Evolutionary conservation across 2,797 vertebrate genomes (phyloP), one percentile per base, ranked within the genome.

Genomic region (Tinamus major): DNA sequence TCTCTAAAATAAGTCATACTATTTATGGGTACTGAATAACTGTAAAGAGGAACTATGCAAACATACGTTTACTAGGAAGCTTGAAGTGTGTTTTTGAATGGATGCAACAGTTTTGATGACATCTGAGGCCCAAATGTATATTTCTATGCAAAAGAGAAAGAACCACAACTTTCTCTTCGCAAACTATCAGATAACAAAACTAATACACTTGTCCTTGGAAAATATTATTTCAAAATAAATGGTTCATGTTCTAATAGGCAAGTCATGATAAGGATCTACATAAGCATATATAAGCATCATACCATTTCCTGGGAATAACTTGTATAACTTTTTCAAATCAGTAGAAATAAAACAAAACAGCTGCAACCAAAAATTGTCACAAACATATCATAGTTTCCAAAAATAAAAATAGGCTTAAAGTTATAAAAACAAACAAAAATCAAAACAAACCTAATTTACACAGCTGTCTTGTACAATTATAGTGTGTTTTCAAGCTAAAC

Each of bases 401-500:
- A 88, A 69, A 7, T 61, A 46, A 53, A 62, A 69, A 15, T 2
- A 1, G 0, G 0, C 19, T 93, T 56, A n/a, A 61, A 11, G 21
- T 23, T 31, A 21, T 33, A 69, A 10, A 27, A 62, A 70, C 17
- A 53, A 18, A 13, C 1, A 44, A 58, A 65, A 4, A n/a, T 61
- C 14, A n/a, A 71, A 21, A 11, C 10, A 39, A 70, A 13, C 13
- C 4, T 69, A 6, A 19, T 37, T 0, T 41, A 11, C 12, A 15
- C 5, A 48, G 2, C 13, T 65, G 8, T 14, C 27, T 65, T 35
- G 5, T 15, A 59, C 16, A 48, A 33, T 42, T 62, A 68, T 3
- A 16, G 0, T 0, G 0, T 12, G 11, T 10, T 48, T 17, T 85
- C 21, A 18, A 10, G 3, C 35, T 53, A 48, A 56, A 17, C 17